phyloP scores from a whole-genome alignment of 2,888 invertebrate genomes.

The Lithophane ornitopus region DNA sequence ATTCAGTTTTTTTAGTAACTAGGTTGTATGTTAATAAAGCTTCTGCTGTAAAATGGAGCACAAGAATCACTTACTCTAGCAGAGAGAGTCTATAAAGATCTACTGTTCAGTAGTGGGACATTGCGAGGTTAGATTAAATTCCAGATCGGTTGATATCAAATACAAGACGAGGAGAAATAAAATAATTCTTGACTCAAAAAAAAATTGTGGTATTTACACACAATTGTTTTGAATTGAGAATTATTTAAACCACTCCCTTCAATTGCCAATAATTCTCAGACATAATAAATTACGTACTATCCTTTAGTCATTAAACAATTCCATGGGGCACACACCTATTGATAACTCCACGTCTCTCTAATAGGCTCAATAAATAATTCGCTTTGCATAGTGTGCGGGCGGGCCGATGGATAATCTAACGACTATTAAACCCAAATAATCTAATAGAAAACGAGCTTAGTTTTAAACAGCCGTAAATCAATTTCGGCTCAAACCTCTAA shows the following conservation, averaged over 20 bases:
- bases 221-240: no score
- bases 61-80: constrained; percentile 3
- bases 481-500: constrained; percentile 77
- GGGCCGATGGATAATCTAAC: constrained; percentile 69
- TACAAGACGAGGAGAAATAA: constrained; percentile 9
- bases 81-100: not conserved
- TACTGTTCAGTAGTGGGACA: not conserved
- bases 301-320: constrained; percentile 41
- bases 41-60: not conserved
- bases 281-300: constrained; percentile 57
- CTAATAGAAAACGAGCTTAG: constrained; percentile 79
- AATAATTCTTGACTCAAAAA: constrained; percentile 15
- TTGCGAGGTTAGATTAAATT: constrained; percentile 27
- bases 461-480: constrained; percentile 86
- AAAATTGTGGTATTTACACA: not conserved
- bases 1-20: not conserved
- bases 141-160: constrained; percentile 18
- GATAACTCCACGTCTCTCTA: constrained; percentile 43
- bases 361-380: constrained; percentile 68
- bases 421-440: constrained; percentile 80
- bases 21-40: not conserved
- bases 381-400: constrained; percentile 60
- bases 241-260: constrained; percentile 2
- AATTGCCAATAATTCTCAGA: constrained; percentile 27
- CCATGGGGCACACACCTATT: constrained; percentile 36